These are phyloP conservation scores for Rhabdophis nuchalis DNA, from an alignment of 2,797 vertebrate genomes.

Conservation along the genomic window DNA sequence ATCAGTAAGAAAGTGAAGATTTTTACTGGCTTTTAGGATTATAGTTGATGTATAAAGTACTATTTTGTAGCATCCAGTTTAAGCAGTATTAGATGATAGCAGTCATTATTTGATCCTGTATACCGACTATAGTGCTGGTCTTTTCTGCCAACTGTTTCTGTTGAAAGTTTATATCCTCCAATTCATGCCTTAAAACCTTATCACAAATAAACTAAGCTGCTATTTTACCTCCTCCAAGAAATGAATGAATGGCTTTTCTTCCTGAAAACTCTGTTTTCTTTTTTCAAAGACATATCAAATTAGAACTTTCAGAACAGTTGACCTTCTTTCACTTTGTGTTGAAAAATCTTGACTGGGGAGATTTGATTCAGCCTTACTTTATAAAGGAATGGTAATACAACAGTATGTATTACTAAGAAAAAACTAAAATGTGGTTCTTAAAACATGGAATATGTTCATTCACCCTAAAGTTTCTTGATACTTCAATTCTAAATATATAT, in stretches of 20 bases:
- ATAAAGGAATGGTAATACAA: not conserved
- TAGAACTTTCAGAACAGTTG: not conserved
- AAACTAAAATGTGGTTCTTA: not conserved
- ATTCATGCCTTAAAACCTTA: conserved; percentile 31
- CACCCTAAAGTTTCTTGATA: not conserved
- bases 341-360: not conserved
- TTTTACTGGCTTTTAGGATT: conserved; percentile 57
- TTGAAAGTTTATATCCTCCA: conserved; percentile 35
- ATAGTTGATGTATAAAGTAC: conserved; percentile 52
- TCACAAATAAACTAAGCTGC: conserved; percentile 11
- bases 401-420: not conserved
- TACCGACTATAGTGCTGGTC: conserved; percentile 2
- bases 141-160: conserved; percentile 55
- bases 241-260: not conserved
- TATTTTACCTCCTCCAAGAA: not conserved
- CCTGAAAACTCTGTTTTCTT: not conserved
- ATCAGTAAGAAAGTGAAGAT: conserved; percentile 60
- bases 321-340: not conserved
- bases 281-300: not conserved
- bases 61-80: conserved; percentile 50
- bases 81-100: conserved; percentile 49
- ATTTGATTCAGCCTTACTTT: not conserved
- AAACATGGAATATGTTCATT: not conserved
- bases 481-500: not conserved
- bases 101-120: conserved; percentile 37